Percentiles rank a stretch among this genome's conserved stretches.
phyloP scores from a whole-genome alignment of 2,888 invertebrate genomes.

The Acanthopleura granulata region DNA sequence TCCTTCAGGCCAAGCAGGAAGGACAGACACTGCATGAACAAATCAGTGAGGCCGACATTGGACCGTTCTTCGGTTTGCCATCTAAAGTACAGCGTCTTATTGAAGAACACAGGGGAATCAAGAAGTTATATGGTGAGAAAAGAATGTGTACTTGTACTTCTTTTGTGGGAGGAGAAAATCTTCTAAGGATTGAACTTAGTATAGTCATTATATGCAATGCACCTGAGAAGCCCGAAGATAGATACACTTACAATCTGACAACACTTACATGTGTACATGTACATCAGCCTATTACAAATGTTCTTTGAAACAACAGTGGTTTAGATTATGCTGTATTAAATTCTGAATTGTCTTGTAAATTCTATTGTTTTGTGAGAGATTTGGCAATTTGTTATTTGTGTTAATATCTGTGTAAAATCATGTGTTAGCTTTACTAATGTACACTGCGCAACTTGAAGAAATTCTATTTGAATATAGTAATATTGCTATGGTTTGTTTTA shows the following conservation, averaged over 20 bases:
- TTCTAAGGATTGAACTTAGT: too few relatives aligned
- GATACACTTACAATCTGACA: too few relatives aligned
- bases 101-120: slow-evolving; percentile 82
- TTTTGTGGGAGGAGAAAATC: too few relatives aligned
- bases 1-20: slow-evolving; percentile 45
- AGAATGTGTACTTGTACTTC: too few relatives aligned
- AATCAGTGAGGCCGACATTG: slow-evolving; percentile 45
- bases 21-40: slow-evolving; percentile 43
- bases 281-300: too few relatives aligned
- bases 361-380: background rate
- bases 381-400: background rate
- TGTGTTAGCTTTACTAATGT: background rate
- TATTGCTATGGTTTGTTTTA: slow-evolving; percentile 32
- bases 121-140: slow-evolving; percentile 82
- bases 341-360: background rate
- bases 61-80: slow-evolving; percentile 85
- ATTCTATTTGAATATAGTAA: background rate
- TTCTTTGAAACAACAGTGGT: too few relatives aligned
- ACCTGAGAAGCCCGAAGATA: too few relatives aligned
- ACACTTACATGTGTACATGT: too few relatives aligned
- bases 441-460: background rate
- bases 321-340: background rate
- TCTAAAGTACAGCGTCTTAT: slow-evolving; percentile 79
- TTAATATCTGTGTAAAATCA: background rate
- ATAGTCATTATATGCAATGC: too few relatives aligned